Evolutionary conservation across 2,888 invertebrate species (phyloP), one percentile per base, ranked within the genome.

Genomic region (Coenonympha arcania): DNA sequence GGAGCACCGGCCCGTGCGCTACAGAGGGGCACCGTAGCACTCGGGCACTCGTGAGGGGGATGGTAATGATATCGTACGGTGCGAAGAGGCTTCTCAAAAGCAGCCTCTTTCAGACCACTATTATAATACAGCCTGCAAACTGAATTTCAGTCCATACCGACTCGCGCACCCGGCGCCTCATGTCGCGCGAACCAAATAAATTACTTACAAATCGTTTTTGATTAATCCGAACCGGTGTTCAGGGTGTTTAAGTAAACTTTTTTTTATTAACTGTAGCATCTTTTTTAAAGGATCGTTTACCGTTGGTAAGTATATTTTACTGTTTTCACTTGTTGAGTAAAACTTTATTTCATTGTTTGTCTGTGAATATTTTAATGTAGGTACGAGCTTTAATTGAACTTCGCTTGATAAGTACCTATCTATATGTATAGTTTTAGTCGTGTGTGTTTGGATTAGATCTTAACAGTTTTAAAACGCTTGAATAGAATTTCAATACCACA

Each of bases 61-160:
- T n/a, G n/a, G n/a, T n/a, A n/a, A n/a, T n/a, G n/a, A n/a, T n/a
- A n/a, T 60, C 72, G 69, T 64, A 8, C 13, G n/a, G 13, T 68
- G 37, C 74, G 71, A 79, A 72, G 13, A 50, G 45, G 49, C 52
- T 65, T 57, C 48, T 41, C 33, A 55, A 60, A 50, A 60, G 60
- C 68, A 68, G 68, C 62, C 64, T 70, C 64, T 67, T 67, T 66
- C 50, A 58, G 56, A 59, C 49, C 59, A 61, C 58, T 58, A 59
- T 62, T 64, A 68, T 67, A 66, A 65, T 69, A 69, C 68, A 68
- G 69, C 68, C 69, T 68, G 64, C 69, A 79, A 75, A 76, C 65
- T 68, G 73, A 73, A 71, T 72, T 70, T 63, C 66, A 56, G 67
- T 65, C 65, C 59, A 34, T 42, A 30, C 24, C 49, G 26, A 39